Percentiles rank a stretch among this genome's conserved stretches.
These are phyloP conservation scores for Halyomorpha halys DNA, from an alignment of 1,140 invertebrate species.

Conservation along the genomic window DNA sequence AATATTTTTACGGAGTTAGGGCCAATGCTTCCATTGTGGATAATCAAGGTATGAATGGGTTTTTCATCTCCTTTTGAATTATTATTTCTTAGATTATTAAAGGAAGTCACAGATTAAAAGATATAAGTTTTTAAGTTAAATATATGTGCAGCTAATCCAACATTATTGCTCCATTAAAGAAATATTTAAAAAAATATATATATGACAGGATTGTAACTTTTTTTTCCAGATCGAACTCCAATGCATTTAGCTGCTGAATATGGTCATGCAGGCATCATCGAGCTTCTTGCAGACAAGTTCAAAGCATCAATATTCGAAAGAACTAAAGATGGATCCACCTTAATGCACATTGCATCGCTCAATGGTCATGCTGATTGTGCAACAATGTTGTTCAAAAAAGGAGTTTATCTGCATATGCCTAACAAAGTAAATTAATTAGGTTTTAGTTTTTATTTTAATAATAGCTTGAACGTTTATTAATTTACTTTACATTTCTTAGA, in stretches of 20 bases:
- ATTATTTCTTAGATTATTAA: no score
- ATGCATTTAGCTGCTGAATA: constrained; percentile 96
- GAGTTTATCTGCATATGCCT: constrained; percentile 98
- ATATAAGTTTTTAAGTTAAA: no score
- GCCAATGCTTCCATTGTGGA: constrained; percentile 89
- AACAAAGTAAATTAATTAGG: constrained; percentile 84
- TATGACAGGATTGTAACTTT: no score
- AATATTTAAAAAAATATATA: no score
- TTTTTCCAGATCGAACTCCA: constrained; percentile 72
- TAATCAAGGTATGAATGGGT: constrained; percentile 54
- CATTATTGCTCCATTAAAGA: no score
- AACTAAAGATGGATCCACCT: constrained; percentile 92
- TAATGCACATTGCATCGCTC: constrained; percentile 95
- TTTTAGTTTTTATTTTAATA: background rate
- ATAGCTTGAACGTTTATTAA: background rate
- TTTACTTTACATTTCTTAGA: constrained; percentile 38
- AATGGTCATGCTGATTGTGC: constrained; percentile 96
- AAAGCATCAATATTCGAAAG: constrained; percentile 88
- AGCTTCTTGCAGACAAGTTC: constrained; percentile 94
- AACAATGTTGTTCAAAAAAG: constrained; percentile 96
- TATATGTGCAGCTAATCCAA: no score
- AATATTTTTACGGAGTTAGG: constrained; percentile 87
- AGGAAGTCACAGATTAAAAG: no score
- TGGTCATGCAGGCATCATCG: constrained; percentile 90
- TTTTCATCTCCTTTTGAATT: no score